A percentile compares a stretch with the other conserved stretches of the same genome.
Evolutionary conservation across 2,113 vertebrate genomes (phyloP).

Genomic region (Zapornia atra): DNA sequence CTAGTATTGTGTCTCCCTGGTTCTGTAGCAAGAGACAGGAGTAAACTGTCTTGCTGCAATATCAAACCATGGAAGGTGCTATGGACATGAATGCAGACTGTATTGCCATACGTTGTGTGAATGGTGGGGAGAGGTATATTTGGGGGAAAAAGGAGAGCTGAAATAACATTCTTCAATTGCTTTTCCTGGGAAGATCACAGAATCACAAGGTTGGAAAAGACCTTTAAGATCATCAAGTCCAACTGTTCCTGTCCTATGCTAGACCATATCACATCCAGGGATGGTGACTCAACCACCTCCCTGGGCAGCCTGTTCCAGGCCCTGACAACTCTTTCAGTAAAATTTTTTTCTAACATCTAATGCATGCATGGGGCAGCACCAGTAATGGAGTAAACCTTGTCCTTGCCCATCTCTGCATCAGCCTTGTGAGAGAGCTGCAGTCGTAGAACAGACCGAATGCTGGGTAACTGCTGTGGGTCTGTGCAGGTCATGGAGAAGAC

Average conservation of each 20-base stretch:
- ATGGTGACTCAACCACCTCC: too few relatives aligned
- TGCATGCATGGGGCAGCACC: neutral
- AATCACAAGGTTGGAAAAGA: too few relatives aligned
- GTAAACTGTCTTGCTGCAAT: neutral
- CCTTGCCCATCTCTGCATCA: neutral
- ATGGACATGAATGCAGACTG: accelerated
- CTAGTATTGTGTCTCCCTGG: neutral
- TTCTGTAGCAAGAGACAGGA: neutral
- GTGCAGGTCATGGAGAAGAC: accelerated
- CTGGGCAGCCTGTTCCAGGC: too few relatives aligned
- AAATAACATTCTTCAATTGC: neutral
- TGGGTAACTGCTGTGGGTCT: neutral
- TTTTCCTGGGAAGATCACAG: neutral
- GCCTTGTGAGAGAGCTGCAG: neutral
- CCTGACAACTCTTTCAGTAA: too few relatives aligned
- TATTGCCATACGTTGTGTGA: accelerated
- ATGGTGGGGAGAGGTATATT: neutral
- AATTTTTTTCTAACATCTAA: too few relatives aligned
- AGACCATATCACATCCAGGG: too few relatives aligned
- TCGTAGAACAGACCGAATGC: neutral
- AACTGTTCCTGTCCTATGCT: too few relatives aligned
- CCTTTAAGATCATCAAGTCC: too few relatives aligned
- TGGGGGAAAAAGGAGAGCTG: neutral
- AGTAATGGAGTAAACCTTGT: neutral
- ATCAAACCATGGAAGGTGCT: neutral